These are phyloP conservation scores for Synchiropus splendidus DNA, from an alignment of 2,113 vertebrate genomes.

Conservation along the genomic window DNA sequence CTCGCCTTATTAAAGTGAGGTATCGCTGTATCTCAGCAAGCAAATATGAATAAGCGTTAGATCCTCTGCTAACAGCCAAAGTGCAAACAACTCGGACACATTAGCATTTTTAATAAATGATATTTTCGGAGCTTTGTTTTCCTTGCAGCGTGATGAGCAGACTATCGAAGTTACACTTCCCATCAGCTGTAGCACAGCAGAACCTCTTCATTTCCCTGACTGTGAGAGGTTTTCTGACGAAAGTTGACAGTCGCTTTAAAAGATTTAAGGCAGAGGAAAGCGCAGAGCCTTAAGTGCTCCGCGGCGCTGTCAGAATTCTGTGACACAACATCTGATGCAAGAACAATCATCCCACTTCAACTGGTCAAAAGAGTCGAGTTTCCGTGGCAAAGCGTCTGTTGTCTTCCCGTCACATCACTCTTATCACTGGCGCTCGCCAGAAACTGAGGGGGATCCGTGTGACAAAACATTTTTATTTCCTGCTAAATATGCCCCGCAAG, in stretches of 20 bases:
- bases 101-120: too few relatives aligned
- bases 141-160: too few relatives aligned
- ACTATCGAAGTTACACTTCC: too few relatives aligned
- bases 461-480: background rate
- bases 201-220: too few relatives aligned
- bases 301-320: conserved; percentile 6
- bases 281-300: conserved; percentile 12
- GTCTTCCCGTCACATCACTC: conserved; percentile 2
- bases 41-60: too few relatives aligned
- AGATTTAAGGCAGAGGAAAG: conserved; percentile 17
- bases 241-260: conserved; percentile 22
- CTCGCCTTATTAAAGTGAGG: too few relatives aligned
- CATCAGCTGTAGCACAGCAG: too few relatives aligned
- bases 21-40: too few relatives aligned
- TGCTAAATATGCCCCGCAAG: background rate
- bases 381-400: background rate
- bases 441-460: too few relatives aligned
- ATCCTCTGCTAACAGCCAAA: too few relatives aligned
- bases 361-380: conserved; percentile 14
- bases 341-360: conserved; percentile 15
- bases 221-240: conserved; percentile 8
- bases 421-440: background rate
- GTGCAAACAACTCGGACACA: too few relatives aligned
- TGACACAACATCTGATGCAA: conserved; percentile 17
- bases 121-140: too few relatives aligned